phyloP scores from a whole-genome alignment of 1,140 invertebrate genomes.

The Cyrtorhinus lividipennis region DNA sequence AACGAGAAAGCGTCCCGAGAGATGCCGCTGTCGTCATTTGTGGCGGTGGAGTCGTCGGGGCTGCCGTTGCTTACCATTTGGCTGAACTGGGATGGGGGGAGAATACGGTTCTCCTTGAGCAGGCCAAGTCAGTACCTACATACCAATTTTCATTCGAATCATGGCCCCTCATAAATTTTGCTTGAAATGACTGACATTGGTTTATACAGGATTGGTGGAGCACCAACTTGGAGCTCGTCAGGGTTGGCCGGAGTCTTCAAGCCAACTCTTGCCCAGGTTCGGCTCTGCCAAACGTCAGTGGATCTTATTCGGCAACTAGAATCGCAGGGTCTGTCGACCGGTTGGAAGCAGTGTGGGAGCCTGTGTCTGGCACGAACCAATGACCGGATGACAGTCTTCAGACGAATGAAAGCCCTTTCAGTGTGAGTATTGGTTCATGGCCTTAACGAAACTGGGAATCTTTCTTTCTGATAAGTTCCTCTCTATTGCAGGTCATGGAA shows the following conservation, averaged over 20 bases:
- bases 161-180: too few relatives aligned
- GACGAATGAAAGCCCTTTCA: constrained; percentile 72
- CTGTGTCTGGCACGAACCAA: constrained; percentile 69
- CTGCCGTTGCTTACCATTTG: constrained; percentile 87
- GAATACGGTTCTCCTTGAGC: constrained; percentile 74
- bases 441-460: too few relatives aligned
- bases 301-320: constrained; percentile 71
- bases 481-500: constrained; percentile 51
- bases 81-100: constrained; percentile 66
- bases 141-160: too few relatives aligned
- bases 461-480: too few relatives aligned
- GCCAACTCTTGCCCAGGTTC: constrained; percentile 60
- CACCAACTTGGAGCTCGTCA: constrained; percentile 71
- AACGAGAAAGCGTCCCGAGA: constrained; percentile 20
- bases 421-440: constrained; percentile 36
- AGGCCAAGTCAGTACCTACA: constrained; percentile 47
- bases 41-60: constrained; percentile 87
- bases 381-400: constrained; percentile 71
- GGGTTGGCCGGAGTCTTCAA: constrained; percentile 76
- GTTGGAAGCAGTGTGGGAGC: constrained; percentile 84
- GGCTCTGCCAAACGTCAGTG: constrained; percentile 69
- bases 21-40: constrained; percentile 65
- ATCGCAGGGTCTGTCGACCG: constrained; percentile 56
- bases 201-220: constrained; percentile 71
- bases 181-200: too few relatives aligned